Conservation (phyloP, 2,888 invertebrate species). For the Xanthorhoe spadicearia region DNA sequence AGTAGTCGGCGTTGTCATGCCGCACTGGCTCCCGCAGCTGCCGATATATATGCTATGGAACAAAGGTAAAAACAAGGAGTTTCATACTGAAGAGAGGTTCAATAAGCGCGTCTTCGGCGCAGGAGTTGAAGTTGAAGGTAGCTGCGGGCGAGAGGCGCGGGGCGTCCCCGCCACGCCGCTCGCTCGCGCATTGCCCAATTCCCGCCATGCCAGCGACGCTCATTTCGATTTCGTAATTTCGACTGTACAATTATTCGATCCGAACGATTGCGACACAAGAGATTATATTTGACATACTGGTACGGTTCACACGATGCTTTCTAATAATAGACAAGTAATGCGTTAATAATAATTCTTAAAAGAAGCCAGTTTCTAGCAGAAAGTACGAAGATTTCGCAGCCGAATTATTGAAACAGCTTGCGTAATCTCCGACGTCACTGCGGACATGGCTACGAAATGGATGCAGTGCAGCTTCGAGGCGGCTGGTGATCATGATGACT, state of each 20-base stretch:
- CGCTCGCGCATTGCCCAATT: constrained; percentile 78
- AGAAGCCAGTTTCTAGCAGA: constrained; percentile 70
- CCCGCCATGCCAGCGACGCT: constrained; percentile 66
- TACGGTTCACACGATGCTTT: constrained; percentile 43
- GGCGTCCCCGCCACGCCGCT: constrained; percentile 66
- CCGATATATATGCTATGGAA: constrained; percentile 4
- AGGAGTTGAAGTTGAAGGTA: constrained; percentile 66
- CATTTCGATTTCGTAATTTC: constrained; percentile 73
- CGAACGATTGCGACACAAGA: constrained; percentile 64
- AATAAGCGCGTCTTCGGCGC: constrained; percentile 61
- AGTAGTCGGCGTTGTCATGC: constrained; percentile 36
- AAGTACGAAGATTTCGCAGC: constrained; percentile 82
- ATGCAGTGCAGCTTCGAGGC: constrained; percentile 35
- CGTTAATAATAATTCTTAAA: constrained; percentile 28
- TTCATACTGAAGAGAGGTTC: constrained; percentile 59
- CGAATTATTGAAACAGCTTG: constrained; percentile 74
- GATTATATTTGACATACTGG: constrained; percentile 54
- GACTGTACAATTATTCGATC: constrained; percentile 66
- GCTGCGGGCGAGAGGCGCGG: constrained; percentile 45
- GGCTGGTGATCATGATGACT: constrained; percentile 52
- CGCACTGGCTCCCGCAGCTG: constrained; percentile 47
- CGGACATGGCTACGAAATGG: constrained; percentile 61
- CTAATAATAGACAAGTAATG: constrained; percentile 32
- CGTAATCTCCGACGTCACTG: constrained; percentile 83
- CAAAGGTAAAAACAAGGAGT: constrained; percentile 58